Conservation (phyloP, 92 coral and sea anemone species). For the Actinostola sp. region DNA sequence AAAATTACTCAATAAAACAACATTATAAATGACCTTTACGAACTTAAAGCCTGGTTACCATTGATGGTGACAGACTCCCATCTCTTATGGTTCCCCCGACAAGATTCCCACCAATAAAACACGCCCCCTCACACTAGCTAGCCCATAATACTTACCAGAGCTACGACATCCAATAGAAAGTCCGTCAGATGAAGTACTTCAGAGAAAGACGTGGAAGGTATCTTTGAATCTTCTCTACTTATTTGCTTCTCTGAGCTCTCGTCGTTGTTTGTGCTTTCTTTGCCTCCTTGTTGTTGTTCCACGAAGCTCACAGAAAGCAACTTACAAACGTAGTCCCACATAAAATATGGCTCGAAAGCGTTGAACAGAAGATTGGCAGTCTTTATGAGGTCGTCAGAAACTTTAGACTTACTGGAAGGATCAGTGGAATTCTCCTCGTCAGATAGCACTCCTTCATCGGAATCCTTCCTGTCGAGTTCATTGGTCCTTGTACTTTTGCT, state of each 20-base stretch:
- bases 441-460: constrained; percentile 53
- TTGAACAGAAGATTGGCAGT: constrained; percentile 93
- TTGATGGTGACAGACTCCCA: too few species aligned
- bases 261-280: neutral
- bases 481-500: constrained; percentile 57
- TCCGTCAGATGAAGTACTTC: constrained; percentile 91
- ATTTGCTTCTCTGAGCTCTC: constrained; percentile 21
- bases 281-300: constrained; percentile 15
- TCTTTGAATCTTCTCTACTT: constrained; percentile 15
- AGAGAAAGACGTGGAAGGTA: constrained; percentile 59
- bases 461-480: constrained; percentile 60
- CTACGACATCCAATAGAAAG: constrained; percentile 83
- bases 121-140: too few species aligned
- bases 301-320: constrained; percentile 65
- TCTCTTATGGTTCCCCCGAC: too few species aligned
- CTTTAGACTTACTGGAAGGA: constrained; percentile 62
- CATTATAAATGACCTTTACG: too few species aligned
- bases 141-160: constrained; percentile 68
- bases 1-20: too few species aligned
- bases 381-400: constrained; percentile 83
- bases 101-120: too few species aligned
- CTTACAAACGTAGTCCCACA: constrained; percentile 96
- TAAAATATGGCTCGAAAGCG: constrained; percentile 95
- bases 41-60: too few species aligned
- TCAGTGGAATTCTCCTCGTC: constrained; percentile 17